Conservation (phyloP, 2,113 vertebrate genomes). For the Isurus oxyrinchus region DNA sequence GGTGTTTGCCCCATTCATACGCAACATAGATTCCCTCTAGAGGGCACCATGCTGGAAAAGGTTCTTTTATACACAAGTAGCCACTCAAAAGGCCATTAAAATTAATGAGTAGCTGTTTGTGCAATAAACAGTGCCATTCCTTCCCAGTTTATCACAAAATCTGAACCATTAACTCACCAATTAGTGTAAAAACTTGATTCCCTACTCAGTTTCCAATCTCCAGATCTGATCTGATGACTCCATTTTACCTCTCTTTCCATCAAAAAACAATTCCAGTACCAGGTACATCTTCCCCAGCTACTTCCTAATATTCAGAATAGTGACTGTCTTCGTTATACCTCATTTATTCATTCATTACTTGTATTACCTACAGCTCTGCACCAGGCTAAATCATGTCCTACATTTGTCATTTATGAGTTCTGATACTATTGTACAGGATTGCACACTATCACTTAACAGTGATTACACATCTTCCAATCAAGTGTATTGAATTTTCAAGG, state of each 20-base stretch:
- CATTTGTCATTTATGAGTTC: neutral
- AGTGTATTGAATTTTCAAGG: neutral
- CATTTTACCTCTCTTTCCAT: neutral
- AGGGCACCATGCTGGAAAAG: no score
- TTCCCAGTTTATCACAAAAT: no score
- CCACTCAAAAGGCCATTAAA: no score
- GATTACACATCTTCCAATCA: neutral
- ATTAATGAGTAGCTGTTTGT: no score
- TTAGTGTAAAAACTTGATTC: neutral
- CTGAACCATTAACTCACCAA: neutral
- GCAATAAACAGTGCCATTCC: no score
- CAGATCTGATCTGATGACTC: neutral
- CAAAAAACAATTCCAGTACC: neutral
- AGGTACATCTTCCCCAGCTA: neutral
- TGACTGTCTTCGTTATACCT: neutral
- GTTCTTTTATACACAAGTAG: no score
- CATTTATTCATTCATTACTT: neutral
- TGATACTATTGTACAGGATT: neutral
- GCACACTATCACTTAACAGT: neutral
- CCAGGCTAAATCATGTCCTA: neutral
- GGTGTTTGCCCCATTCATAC: no score
- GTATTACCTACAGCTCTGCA: neutral
- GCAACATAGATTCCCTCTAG: no score
- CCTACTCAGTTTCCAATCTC: neutral
- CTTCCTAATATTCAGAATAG: neutral